phyloP scores from a whole-genome alignment of 2,888 invertebrate genomes.

The Eilema griseolum region DNA sequence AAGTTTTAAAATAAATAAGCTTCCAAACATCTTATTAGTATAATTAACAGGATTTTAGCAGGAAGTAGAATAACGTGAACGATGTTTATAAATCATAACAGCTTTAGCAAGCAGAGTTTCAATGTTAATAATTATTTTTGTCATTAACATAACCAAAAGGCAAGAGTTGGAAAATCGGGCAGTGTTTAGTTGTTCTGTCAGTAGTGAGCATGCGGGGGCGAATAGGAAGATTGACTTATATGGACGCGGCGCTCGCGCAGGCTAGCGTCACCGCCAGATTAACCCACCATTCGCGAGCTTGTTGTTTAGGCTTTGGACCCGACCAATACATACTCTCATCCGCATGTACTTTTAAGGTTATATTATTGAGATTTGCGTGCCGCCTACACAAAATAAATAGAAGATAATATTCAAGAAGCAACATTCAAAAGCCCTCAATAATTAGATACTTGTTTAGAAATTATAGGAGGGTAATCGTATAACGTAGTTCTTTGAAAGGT shows the following conservation, averaged over 20 bases:
- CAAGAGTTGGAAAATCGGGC: slow-evolving; percentile 66
- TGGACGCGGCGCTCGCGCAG: slow-evolving; percentile 67
- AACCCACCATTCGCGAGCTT: slow-evolving; percentile 64
- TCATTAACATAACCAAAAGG: slow-evolving; percentile 70
- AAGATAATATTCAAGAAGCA: slow-evolving; percentile 31
- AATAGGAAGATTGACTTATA: slow-evolving; percentile 82
- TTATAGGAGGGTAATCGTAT: too few relatives aligned
- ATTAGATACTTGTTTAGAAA: slow-evolving; percentile 9
- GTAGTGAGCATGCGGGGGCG: slow-evolving; percentile 77
- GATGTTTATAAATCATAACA: slow-evolving; percentile 43
- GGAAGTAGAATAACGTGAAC: slow-evolving; percentile 13
- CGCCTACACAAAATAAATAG: slow-evolving; percentile 61
- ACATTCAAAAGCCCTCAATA: slow-evolving; percentile 12
- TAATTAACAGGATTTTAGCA: too few relatives aligned
- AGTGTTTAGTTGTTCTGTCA: slow-evolving; percentile 67
- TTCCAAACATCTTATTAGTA: too few relatives aligned
- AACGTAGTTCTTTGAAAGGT: too few relatives aligned
- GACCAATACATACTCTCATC: slow-evolving; percentile 68
- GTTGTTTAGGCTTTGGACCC: slow-evolving; percentile 71
- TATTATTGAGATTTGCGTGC: slow-evolving; percentile 69
- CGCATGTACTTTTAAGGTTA: slow-evolving; percentile 77
- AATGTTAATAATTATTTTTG: slow-evolving; percentile 49
- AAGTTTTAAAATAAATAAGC: too few relatives aligned
- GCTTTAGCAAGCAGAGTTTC: slow-evolving; percentile 39
- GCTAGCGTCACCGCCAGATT: slow-evolving; percentile 79